These are phyloP conservation scores for Lithophane leautieri DNA, from an alignment of 2,888 invertebrate species.

Conservation along the genomic window DNA sequence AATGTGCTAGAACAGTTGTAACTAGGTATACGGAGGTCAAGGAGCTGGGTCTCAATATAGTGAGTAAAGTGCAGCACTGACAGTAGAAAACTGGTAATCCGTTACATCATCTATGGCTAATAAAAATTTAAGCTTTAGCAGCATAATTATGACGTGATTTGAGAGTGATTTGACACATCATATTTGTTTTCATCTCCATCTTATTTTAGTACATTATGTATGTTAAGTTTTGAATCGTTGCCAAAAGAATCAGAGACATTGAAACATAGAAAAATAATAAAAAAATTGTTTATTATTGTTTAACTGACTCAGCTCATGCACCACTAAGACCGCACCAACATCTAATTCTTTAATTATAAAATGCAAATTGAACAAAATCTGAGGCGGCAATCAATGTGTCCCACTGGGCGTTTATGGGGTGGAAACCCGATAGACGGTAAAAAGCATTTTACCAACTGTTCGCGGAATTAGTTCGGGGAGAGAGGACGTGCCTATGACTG, in stretches of 20 bases:
- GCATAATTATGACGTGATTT: background rate
- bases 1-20: background rate
- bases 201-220: background rate
- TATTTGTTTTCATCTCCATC: background rate
- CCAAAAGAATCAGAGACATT: background rate
- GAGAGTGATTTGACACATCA: background rate
- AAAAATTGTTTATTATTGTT: too few relatives aligned
- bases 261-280: too few relatives aligned
- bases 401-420: conserved; percentile 84
- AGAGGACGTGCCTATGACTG: conserved; percentile 46
- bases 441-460: conserved; percentile 72
- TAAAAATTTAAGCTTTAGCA: background rate
- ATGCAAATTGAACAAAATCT: conserved; percentile 84
- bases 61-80: background rate
- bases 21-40: background rate
- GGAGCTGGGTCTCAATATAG: too few relatives aligned
- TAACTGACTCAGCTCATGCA: conserved; percentile 26
- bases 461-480: conserved; percentile 66
- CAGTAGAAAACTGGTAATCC: background rate
- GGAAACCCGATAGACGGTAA: conserved; percentile 85
- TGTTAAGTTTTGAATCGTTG: background rate
- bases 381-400: conserved; percentile 81
- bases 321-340: conserved; percentile 49
- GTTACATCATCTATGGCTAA: background rate
- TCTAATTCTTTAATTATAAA: conserved; percentile 89